phyloP scores from a whole-genome alignment of 2,113 vertebrate species.

The Indri indri region DNA sequence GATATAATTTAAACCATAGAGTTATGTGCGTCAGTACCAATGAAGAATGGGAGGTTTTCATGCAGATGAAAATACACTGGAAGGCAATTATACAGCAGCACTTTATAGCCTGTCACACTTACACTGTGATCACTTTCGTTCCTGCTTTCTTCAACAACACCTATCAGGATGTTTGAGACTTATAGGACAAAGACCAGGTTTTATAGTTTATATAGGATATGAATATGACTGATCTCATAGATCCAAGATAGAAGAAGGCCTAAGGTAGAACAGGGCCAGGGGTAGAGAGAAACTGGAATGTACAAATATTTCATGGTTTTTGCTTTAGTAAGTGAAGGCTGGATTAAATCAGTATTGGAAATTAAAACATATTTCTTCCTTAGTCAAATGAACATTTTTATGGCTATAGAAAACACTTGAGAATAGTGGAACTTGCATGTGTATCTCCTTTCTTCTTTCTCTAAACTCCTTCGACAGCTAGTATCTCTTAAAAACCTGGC shows the following conservation, averaged over 20 bases:
- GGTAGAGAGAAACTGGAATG: not conserved
- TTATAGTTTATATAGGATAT: not conserved
- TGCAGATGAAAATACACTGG: constrained; percentile 27
- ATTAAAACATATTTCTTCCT: constrained; percentile 20
- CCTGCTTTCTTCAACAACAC: not conserved
- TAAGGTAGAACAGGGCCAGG: not conserved
- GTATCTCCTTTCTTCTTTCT: not conserved
- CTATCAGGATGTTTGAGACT: not conserved
- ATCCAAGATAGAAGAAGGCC: not conserved
- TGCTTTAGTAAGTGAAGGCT: constrained; percentile 37
- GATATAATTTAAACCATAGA: constrained; percentile 52
- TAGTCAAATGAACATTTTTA: not conserved
- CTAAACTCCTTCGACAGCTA: constrained; percentile 11
- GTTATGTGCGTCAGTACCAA: constrained; percentile 42
- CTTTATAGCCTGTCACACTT: constrained; percentile 4
- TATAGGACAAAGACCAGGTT: not conserved
- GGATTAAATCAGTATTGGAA: not conserved
- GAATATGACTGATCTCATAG: not conserved
- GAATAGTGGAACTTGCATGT: not conserved
- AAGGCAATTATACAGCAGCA: not conserved
- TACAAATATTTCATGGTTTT: constrained; percentile 23
- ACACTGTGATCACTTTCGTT: not conserved
- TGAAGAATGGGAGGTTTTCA: constrained; percentile 39
- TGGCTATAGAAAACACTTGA: not conserved
- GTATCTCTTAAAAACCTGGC: not conserved